These are phyloP conservation scores for Pandemis cinnamomeana DNA, from an alignment of 2,888 invertebrate species.

Conservation along the genomic window DNA sequence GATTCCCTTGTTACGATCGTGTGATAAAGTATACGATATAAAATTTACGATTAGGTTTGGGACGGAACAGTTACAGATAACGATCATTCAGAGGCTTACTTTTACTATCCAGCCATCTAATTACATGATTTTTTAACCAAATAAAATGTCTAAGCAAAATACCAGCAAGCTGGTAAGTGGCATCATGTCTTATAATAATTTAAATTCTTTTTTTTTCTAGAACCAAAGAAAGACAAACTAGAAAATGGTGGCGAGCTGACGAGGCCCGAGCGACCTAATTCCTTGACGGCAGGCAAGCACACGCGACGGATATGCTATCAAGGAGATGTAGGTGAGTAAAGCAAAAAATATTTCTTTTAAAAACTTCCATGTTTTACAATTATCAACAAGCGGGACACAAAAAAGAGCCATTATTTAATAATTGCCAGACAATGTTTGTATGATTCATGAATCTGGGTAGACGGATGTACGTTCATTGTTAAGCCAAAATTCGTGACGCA, in stretches of 20 bases:
- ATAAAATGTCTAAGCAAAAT: background rate
- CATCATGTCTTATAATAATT: background rate
- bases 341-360: conserved; percentile 6
- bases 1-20: conserved; percentile 35
- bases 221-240: conserved; percentile 97
- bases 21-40: conserved; percentile 35
- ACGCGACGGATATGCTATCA: conserved; percentile 93
- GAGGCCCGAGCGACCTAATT: conserved; percentile 92
- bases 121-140: background rate
- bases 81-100: conserved; percentile 3
- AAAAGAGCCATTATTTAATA: conserved; percentile 30
- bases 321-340: conserved; percentile 88
- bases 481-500: conserved; percentile 37
- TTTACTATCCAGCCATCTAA: background rate
- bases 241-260: conserved; percentile 86
- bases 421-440: conserved; percentile 34
- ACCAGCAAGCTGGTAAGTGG: background rate
- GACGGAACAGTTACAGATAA: conserved; percentile 21
- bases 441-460: conserved; percentile 39
- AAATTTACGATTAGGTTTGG: conserved; percentile 31
- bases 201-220: conserved; percentile 84
- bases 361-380: conserved; percentile 3
- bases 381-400: background rate
- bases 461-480: conserved; percentile 39
- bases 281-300: conserved; percentile 90